Conservation (phyloP, 1,140 invertebrate genomes). For the Drosophila kohkoa region DNA sequence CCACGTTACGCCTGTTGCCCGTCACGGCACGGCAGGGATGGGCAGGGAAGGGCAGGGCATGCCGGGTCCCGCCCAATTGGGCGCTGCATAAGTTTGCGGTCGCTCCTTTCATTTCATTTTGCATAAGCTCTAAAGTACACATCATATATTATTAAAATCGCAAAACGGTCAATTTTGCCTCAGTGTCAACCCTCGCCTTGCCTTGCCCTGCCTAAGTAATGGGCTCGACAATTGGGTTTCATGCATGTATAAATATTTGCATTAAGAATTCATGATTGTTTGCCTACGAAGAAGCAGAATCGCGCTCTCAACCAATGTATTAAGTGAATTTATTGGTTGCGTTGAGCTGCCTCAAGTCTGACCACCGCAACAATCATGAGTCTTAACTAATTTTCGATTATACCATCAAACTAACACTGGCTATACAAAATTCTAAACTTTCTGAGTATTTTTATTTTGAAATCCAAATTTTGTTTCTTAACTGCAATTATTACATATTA, state of each 20-base stretch:
- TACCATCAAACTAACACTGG: not conserved
- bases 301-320: conserved; percentile 48
- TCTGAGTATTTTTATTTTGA: not conserved
- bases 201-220: conserved; percentile 52
- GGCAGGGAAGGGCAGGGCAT: too few relatives aligned
- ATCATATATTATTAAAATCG: conserved; percentile 84
- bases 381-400: not conserved
- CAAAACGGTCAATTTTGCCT: conserved; percentile 80
- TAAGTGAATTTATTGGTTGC: conserved; percentile 63
- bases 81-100: conserved; percentile 74
- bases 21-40: not conserved
- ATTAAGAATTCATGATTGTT: conserved; percentile 73
- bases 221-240: conserved; percentile 59
- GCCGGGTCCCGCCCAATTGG: conserved; percentile 13
- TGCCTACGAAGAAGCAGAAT: conserved; percentile 32
- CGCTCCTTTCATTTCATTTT: conserved; percentile 77
- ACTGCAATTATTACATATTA: not conserved
- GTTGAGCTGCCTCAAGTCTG: conserved; percentile 17
- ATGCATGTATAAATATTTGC: conserved; percentile 42
- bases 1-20: conserved; percentile 58
- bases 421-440: too few relatives aligned
- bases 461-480: not conserved
- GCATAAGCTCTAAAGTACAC: conserved; percentile 84
- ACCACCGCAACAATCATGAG: not conserved
- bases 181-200: conserved; percentile 25